Percentiles rank a stretch among this genome's conserved stretches.
Evolutionary conservation across 1,140 invertebrate species (phyloP).

Genomic region (Ceratina japonica): DNA sequence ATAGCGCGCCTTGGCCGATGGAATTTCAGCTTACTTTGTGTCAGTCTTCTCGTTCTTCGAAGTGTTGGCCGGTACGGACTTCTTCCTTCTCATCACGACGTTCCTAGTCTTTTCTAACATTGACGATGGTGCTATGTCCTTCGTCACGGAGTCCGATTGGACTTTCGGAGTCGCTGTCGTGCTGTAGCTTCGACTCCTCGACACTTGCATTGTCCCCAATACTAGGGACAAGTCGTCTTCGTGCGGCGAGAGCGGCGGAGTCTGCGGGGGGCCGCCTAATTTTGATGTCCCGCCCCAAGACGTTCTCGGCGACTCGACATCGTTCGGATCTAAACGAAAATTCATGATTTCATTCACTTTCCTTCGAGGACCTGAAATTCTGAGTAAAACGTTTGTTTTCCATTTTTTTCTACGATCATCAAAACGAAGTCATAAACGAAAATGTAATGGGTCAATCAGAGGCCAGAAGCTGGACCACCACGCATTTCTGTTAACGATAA

Average conservation of each 20-base stretch:
- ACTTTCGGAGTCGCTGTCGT: constrained; percentile 84
- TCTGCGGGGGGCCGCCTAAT: constrained; percentile 86
- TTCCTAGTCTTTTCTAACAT: constrained; percentile 76
- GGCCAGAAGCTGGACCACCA: too few relatives aligned
- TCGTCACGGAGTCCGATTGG: constrained; percentile 69
- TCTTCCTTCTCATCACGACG: constrained; percentile 83
- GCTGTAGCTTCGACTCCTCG: constrained; percentile 88
- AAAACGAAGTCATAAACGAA: too few relatives aligned
- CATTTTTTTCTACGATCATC: too few relatives aligned
- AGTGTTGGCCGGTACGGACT: constrained; percentile 81
- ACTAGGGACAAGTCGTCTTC: constrained; percentile 93
- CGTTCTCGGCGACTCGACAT: constrained; percentile 90
- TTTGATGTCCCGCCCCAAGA: constrained; percentile 85
- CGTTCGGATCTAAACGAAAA: constrained; percentile 86
- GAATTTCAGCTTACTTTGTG: constrained; percentile 63
- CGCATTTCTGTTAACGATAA: too few relatives aligned
- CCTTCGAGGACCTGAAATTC: too few relatives aligned
- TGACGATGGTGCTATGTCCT: constrained; percentile 72
- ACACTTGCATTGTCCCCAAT: constrained; percentile 89
- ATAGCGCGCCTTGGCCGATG: too few relatives aligned
- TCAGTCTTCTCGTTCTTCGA: constrained; percentile 77
- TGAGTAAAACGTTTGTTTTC: too few relatives aligned
- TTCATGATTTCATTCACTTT: too few relatives aligned
- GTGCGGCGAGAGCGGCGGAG: constrained; percentile 88
- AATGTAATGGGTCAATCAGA: too few relatives aligned